phyloP scores from a whole-genome alignment of 2,113 vertebrate species.

The Caranx melampygus region DNA sequence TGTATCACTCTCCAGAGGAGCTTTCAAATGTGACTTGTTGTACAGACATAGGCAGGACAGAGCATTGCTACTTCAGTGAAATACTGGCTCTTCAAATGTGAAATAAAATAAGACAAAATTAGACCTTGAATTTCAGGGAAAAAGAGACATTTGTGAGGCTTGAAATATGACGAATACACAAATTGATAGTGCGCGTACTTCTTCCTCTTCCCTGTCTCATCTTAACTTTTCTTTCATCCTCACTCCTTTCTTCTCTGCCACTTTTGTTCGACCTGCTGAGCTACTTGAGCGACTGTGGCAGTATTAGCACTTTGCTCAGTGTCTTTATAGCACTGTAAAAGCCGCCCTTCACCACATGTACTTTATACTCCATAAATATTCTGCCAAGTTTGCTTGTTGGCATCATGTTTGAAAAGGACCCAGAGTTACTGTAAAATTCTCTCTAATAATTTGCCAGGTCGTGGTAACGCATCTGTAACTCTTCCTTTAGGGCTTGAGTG shows the following conservation, averaged over 20 bases:
- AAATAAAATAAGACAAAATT: not conserved
- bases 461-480: slow-evolving; percentile 1
- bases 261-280: slow-evolving; percentile 10
- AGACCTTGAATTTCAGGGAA: not conserved
- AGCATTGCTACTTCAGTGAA: not conserved
- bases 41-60: not conserved
- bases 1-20: not conserved
- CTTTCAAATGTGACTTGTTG: not conserved
- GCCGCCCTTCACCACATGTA: slow-evolving; percentile 23
- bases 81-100: not conserved
- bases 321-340: slow-evolving; percentile 40
- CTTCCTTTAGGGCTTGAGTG: slow-evolving; percentile 1
- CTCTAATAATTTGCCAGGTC: not conserved
- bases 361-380: slow-evolving; percentile 39
- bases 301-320: slow-evolving; percentile 8
- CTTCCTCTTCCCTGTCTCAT: not conserved
- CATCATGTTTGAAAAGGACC: slow-evolving; percentile 3
- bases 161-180: not conserved
- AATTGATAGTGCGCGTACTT: not conserved
- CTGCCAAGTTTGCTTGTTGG: slow-evolving; percentile 22
- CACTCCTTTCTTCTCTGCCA: not conserved
- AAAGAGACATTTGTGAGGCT: not conserved
- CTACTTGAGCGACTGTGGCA: not conserved
- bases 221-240: slow-evolving; percentile 5
- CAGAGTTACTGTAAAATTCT: not conserved